Evolutionary conservation across 2,797 vertebrate species (phyloP).

Genomic region (Glossophaga mutica): DNA sequence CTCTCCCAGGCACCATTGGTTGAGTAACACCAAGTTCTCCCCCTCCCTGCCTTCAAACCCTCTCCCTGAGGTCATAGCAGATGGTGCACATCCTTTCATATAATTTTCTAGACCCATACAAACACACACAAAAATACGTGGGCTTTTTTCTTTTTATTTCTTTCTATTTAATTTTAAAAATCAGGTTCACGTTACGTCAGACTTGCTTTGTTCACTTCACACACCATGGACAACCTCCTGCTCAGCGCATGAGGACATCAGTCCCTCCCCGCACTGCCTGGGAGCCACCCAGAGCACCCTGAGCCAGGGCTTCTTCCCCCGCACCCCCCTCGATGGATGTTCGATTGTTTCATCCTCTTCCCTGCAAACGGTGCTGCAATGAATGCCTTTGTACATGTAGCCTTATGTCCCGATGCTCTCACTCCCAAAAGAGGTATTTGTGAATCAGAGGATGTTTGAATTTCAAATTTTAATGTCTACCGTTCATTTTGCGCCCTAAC

Average conservation of each 20-base stretch:
- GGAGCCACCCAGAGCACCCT: neutral
- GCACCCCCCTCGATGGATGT: neutral
- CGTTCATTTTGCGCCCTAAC: neutral
- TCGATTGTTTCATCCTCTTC: neutral
- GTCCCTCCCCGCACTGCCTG: too few species aligned
- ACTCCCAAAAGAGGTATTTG: neutral
- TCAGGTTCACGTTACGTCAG: neutral
- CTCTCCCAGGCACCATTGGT: neutral
- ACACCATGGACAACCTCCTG: neutral
- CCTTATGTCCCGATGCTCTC: neutral
- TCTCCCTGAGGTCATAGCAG: neutral
- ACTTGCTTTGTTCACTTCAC: neutral
- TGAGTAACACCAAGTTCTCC: neutral
- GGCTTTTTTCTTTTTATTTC: neutral
- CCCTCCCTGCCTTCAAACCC: neutral
- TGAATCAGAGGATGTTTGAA: neutral
- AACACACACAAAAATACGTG: neutral
- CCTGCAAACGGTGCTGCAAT: neutral
- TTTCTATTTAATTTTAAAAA: neutral
- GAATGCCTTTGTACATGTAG: neutral
- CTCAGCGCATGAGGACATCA: fast-evolving
- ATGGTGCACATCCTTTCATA: neutral
- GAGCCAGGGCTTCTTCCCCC: neutral
- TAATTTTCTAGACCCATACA: neutral
- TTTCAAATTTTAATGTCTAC: neutral